phyloP scores from a whole-genome alignment of 2,797 vertebrate genomes.

The Tachyglossus aculeatus region DNA sequence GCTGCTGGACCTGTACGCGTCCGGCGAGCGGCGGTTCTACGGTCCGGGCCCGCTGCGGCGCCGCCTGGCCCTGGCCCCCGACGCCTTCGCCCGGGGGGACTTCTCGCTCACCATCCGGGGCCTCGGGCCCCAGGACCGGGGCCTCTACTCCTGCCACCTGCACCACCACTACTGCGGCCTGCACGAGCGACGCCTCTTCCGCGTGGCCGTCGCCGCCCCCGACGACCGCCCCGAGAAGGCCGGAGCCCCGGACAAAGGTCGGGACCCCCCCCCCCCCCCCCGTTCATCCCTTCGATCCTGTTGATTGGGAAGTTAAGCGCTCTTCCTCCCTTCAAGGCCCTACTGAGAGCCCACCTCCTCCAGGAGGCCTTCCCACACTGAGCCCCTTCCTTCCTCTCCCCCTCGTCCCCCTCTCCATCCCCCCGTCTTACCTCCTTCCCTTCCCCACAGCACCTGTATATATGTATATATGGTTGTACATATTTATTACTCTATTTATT shows the following conservation, averaged over 20 bases:
- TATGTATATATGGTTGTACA: no score
- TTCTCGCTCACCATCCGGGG: slow-evolving; percentile 86
- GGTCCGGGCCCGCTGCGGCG: slow-evolving; percentile 80
- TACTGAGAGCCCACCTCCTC: no score
- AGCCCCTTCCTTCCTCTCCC: no score
- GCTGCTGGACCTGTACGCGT: slow-evolving; percentile 92
- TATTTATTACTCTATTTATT: no score
- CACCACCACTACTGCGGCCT: slow-evolving; percentile 97
- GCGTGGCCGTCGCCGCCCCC: slow-evolving; percentile 71
- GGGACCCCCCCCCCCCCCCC: background rate
- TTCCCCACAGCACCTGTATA: no score
- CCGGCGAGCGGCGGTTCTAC: slow-evolving; percentile 88
- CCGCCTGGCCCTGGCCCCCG: slow-evolving; percentile 83
- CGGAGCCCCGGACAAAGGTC: slow-evolving; percentile 26
- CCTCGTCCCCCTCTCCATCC: no score
- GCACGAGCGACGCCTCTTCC: slow-evolving; percentile 90
- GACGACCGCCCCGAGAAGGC: slow-evolving; percentile 16
- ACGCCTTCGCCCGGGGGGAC: slow-evolving; percentile 88
- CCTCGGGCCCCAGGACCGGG: no score
- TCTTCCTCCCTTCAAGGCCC: no score
- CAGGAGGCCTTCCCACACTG: no score
- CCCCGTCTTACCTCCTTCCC: no score
- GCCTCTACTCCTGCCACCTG: slow-evolving; percentile 93
- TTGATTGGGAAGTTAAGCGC: no score
- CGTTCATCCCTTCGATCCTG: no score